Percentiles rank a stretch among this genome's conserved stretches.
Evolutionary conservation across 2,888 invertebrate genomes (phyloP).

Genomic region (Trachelus troglodyta): DNA sequence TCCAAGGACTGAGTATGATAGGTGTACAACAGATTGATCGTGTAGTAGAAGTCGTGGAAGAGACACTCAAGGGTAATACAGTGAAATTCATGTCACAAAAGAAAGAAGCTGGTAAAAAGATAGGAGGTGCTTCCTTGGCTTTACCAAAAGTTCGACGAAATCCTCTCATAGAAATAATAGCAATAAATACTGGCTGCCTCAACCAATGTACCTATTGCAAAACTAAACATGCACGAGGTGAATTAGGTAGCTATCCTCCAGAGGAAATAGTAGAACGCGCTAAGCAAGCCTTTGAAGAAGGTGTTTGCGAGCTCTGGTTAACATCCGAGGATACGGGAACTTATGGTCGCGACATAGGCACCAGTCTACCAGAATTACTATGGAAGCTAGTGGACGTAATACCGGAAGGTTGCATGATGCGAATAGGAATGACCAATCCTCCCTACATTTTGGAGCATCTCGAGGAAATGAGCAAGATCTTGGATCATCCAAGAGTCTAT

Average conservation of each 20-base stretch:
- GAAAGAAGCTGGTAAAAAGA: constrained; percentile 80
- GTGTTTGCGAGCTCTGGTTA: constrained; percentile 96
- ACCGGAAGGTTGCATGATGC: constrained; percentile 80
- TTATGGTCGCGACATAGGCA: constrained; percentile 94
- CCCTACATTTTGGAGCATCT: constrained; percentile 97
- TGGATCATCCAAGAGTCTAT: constrained; percentile 91
- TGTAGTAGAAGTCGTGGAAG: constrained; percentile 97
- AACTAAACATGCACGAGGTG: constrained; percentile 96
- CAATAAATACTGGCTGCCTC: constrained; percentile 95
- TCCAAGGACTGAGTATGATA: constrained; percentile 89
- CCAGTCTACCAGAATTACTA: constrained; percentile 86
- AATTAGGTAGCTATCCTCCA: constrained; percentile 92
- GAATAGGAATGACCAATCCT: constrained; percentile 98
- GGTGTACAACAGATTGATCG: constrained; percentile 99
- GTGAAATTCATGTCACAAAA: constrained; percentile 85
- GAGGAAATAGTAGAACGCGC: constrained; percentile 91
- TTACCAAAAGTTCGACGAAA: constrained; percentile 96
- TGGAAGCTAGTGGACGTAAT: constrained; percentile 85
- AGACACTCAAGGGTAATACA: constrained; percentile 90
- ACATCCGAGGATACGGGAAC: constrained; percentile 99
- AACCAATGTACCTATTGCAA: constrained; percentile 99
- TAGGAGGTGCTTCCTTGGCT: constrained; percentile 87
- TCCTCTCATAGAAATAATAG: constrained; percentile 95
- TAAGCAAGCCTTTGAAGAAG: constrained; percentile 87
- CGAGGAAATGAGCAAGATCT: constrained; percentile 87